Percentiles rank a stretch among this genome's conserved stretches.
phyloP scores from a whole-genome alignment of 2,888 invertebrate species.

The Sthenelais limicola region DNA sequence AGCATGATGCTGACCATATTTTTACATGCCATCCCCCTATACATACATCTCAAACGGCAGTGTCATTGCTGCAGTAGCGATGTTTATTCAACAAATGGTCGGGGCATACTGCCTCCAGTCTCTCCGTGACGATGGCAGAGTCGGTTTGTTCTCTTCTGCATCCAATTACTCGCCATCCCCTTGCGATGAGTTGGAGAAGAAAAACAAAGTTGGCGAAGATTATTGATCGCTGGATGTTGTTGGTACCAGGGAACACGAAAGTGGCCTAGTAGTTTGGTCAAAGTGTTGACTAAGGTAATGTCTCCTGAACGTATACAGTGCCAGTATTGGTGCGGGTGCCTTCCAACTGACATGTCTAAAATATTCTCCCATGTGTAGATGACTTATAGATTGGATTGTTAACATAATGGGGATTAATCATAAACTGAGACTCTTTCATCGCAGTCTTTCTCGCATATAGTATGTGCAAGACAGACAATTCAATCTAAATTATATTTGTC shows the following conservation, averaged over 20 bases:
- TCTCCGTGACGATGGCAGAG: background rate
- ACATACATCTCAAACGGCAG: slow-evolving; percentile 4
- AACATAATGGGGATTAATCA: too few relatives aligned
- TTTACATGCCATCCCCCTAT: too few relatives aligned
- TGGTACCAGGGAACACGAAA: background rate
- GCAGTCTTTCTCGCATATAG: too few relatives aligned
- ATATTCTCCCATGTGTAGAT: too few relatives aligned
- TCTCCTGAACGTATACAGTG: too few relatives aligned
- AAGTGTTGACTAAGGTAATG: background rate
- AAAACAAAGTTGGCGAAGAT: slow-evolving; percentile 31
- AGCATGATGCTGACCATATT: slow-evolving; percentile 17
- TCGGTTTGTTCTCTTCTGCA: too few relatives aligned
- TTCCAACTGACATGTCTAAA: too few relatives aligned
- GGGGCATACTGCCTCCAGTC: background rate
- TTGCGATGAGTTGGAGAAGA: slow-evolving; percentile 37
- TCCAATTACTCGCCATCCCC: background rate
- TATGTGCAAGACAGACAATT: too few relatives aligned
- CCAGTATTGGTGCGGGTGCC: too few relatives aligned
- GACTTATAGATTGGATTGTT: too few relatives aligned
- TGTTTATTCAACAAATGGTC: slow-evolving; percentile 28
- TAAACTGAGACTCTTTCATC: too few relatives aligned
- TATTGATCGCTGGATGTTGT: slow-evolving; percentile 1
- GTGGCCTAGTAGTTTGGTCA: background rate
- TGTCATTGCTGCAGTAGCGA: background rate
- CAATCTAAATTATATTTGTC: too few relatives aligned